A percentile compares a stretch with the other conserved stretches of the same genome.
phyloP scores from a whole-genome alignment of 2,797 vertebrate species.

The Danio kyathit region DNA sequence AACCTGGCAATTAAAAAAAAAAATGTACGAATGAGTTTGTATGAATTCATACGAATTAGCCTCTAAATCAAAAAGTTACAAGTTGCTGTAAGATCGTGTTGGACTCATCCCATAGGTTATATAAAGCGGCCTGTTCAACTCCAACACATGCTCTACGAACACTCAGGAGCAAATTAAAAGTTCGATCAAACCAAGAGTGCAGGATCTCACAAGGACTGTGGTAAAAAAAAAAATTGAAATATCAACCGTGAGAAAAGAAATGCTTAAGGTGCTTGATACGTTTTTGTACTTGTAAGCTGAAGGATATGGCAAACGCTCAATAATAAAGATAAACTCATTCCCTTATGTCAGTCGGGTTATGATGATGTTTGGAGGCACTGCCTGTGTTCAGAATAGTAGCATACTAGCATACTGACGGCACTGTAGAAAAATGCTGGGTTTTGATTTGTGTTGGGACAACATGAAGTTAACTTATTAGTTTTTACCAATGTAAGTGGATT shows the following conservation, averaged over 20 bases:
- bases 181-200: background rate
- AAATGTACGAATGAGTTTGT: too few relatives aligned
- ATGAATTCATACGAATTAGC: too few relatives aligned
- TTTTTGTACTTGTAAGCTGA: slow-evolving; percentile 14
- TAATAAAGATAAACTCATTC: background rate
- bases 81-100: too few relatives aligned
- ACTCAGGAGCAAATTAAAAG: background rate
- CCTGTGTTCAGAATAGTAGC: slow-evolving; percentile 7
- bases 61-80: too few relatives aligned
- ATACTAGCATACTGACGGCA: background rate
- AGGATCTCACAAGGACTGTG: background rate
- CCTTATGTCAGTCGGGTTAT: slow-evolving; percentile 15
- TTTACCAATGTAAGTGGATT: too few relatives aligned
- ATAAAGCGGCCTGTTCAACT: slow-evolving; percentile 24
- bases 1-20: too few relatives aligned
- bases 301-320: slow-evolving; percentile 30
- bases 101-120: background rate
- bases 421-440: too few relatives aligned
- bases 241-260: background rate
- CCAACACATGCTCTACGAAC: slow-evolving; percentile 22
- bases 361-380: background rate
- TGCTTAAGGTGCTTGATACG: slow-evolving; percentile 19
- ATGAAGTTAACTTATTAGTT: too few relatives aligned
- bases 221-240: background rate
- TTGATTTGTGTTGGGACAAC: too few relatives aligned